A percentile compares a stretch with the other conserved stretches of the same genome.
Evolutionary conservation across 2,888 invertebrate species (phyloP).

Genomic region (Lasioglossum oenotherae): DNA sequence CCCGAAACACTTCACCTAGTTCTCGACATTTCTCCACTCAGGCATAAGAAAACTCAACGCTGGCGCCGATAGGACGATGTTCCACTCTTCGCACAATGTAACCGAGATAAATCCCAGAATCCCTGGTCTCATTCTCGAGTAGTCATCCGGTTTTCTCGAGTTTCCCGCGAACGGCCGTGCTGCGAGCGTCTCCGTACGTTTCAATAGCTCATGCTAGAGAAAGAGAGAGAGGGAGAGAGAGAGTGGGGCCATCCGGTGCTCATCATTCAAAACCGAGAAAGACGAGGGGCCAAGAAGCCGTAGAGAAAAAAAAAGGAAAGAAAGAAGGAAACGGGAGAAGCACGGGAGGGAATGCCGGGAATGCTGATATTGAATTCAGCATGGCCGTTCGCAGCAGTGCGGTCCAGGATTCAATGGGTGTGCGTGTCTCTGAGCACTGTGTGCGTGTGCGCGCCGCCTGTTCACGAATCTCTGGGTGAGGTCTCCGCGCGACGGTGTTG

Average conservation of each 20-base stretch:
- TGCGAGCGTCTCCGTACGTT: slow-evolving; percentile 19
- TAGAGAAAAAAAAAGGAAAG: background rate
- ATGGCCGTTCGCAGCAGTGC: slow-evolving; percentile 80
- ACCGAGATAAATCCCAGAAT: background rate
- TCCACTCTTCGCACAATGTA: background rate
- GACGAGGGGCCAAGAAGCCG: slow-evolving; percentile 1
- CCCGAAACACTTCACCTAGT: background rate
- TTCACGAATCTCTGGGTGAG: slow-evolving; percentile 14
- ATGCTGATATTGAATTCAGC: slow-evolving; percentile 84
- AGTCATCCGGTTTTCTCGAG: slow-evolving; percentile 6
- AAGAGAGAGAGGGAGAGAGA: background rate
- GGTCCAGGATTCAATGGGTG: slow-evolving; percentile 64
- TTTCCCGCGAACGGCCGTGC: background rate
- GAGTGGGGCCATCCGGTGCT: slow-evolving; percentile 62
- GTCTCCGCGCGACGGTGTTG: background rate
- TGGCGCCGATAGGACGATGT: background rate
- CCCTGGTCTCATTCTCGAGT: background rate
- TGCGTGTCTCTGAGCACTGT: slow-evolving; percentile 34
- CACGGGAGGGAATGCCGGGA: slow-evolving; percentile 78
- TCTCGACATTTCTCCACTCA: background rate
- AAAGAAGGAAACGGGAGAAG: background rate
- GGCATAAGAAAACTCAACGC: background rate
- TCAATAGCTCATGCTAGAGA: slow-evolving; percentile 31
- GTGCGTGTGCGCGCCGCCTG: background rate
- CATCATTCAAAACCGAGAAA: slow-evolving; percentile 74